These are phyloP conservation scores for Synanthedon vespiformis DNA, from an alignment of 2,888 invertebrate species.

Conservation along the genomic window DNA sequence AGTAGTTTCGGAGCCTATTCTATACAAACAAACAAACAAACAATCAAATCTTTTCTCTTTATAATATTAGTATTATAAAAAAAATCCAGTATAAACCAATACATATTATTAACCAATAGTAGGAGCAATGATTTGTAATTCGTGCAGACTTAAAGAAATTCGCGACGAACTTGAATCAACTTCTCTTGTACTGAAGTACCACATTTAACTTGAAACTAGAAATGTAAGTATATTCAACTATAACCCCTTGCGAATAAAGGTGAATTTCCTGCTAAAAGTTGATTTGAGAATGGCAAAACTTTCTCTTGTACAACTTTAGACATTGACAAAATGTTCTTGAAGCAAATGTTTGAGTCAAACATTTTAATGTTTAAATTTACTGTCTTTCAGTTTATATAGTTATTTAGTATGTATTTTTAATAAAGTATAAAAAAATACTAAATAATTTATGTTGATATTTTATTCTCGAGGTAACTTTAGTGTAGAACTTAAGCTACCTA, in stretches of 20 bases:
- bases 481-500: too few species aligned
- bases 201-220: slow-evolving; percentile 12
- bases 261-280: background rate
- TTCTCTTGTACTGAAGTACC: slow-evolving; percentile 27
- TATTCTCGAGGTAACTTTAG: too few species aligned
- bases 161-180: slow-evolving; percentile 32
- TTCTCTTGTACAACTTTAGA: slow-evolving; percentile 10
- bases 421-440: too few species aligned
- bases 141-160: slow-evolving; percentile 32
- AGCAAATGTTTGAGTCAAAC: slow-evolving; percentile 9
- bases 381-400: background rate
- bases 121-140: slow-evolving; percentile 23
- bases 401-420: too few species aligned
- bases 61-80: too few species aligned
- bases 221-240: background rate
- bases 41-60: too few species aligned
- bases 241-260: slow-evolving; percentile 2
- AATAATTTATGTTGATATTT: too few species aligned
- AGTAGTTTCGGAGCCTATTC: too few species aligned
- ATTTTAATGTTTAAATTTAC: slow-evolving; percentile 1
- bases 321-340: slow-evolving; percentile 18
- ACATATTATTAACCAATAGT: too few species aligned
- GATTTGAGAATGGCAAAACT: slow-evolving; percentile 2
- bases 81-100: too few species aligned
- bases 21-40: too few species aligned